Evolutionary conservation across 2,888 invertebrate species (phyloP).

Genomic region (Cephus spinipes): DNA sequence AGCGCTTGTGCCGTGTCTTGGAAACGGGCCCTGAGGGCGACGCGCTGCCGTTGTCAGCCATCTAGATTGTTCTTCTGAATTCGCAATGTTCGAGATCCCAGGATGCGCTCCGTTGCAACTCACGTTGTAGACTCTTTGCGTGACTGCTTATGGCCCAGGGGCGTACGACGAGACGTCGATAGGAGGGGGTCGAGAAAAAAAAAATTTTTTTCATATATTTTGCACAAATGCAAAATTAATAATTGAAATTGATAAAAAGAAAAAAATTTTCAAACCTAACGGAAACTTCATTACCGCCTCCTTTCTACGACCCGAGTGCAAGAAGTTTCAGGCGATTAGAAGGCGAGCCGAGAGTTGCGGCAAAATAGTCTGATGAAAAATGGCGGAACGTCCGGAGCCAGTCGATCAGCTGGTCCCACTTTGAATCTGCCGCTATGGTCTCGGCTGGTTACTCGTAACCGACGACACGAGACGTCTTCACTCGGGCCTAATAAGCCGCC

Average conservation of each 20-base stretch:
- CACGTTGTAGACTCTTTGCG: not conserved
- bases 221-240: not conserved
- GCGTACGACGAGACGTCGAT: constrained; percentile 12
- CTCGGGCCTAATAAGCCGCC: constrained; percentile 19
- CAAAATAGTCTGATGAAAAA: not conserved
- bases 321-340: not conserved
- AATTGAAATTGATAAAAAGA: not conserved
- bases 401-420: not conserved
- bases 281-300: not conserved
- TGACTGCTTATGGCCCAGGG: constrained; percentile 26
- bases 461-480: constrained; percentile 23
- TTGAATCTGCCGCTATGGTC: not conserved
- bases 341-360: not conserved
- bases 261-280: not conserved
- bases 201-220: not conserved
- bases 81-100: constrained; percentile 30
- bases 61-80: constrained; percentile 30
- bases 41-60: constrained; percentile 29
- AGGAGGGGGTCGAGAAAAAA: not conserved
- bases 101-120: not conserved
- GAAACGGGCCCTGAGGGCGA: not conserved
- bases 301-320: no score
- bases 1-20: not conserved
- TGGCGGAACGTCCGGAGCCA: not conserved
- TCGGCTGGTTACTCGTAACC: not conserved